Evolutionary conservation across 2,888 invertebrate genomes (phyloP), one percentile per base, ranked within the genome.

Genomic region (Troilus luridus): DNA sequence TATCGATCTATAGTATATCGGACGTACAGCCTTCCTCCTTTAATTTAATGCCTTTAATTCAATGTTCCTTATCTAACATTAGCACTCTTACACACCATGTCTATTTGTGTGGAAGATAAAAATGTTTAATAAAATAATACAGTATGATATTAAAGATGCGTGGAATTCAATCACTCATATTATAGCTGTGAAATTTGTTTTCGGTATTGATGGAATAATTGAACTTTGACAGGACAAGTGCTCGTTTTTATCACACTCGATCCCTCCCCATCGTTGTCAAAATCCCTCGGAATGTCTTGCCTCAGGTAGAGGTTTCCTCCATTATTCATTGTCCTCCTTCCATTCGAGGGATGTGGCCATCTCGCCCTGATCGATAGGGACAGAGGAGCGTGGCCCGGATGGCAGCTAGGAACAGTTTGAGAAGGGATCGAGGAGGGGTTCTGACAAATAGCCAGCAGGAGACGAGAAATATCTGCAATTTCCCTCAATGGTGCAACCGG

Each of bases 401-500:
- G 85, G 85, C 12, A 58, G 85, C 58, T 85, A 21, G 85, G 85
- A 85, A 85, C 85, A 58, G 85, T 56, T n/a, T 58, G 85, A 58
- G 85, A n/a, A 85, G 54, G 56, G 85, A 12, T n/a, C n/a, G 85
- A 58, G 85, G 14, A 85, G 54, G 56, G 85, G n/a, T 56, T 21
- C 54, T 85, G 56, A 85, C 85, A 85, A 85, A 85, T 85, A 85
- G 85, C 85, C n/a, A 21, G 12, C 56, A 11, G 56, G 85, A 56
- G 85, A 85, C 85, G 56, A 85, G 85, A 85, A 85, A 85, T 85
- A 85, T 85, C 85, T 56, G 85, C 85, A 85, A 85, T 85, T 85
- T 85, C 85, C 85, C 85, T 56, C 56, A 85, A 85, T 85, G 85
- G 85, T 85, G 85, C 85, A 85, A 85, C 85, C 21, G 56, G 85